Evolutionary conservation across 2,888 invertebrate genomes (phyloP), one percentile per base, ranked within the genome.

Genomic region (Meteorus cinctellus): DNA sequence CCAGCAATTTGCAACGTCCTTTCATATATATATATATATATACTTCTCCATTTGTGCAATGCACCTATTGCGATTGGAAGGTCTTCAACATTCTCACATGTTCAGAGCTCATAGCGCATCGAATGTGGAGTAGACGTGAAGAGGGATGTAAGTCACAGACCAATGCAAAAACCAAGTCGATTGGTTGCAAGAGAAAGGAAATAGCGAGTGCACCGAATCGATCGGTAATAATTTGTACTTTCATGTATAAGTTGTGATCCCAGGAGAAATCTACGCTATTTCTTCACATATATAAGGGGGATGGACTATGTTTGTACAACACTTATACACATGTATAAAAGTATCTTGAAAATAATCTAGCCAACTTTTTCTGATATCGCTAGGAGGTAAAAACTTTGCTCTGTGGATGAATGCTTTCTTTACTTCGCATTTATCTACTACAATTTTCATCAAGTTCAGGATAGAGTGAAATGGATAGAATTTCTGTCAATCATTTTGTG

Each of bases 281-380:
- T 31, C n/a, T 63, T 4, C 36, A 60, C 67, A 29, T 34, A 71
- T 34, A 70, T 70, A 16, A 12, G 41, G 12, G 1, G 2, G 41
- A 41, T 41, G 41, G 59, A 31, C 19, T 31, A 29, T 34, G n/a
- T 27, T 48, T 34, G 29, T 19, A 55, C 45, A 66, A 72, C 70
- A 62, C n/a, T 0, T 8, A 45, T 34, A 68, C 24, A 70, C 67
- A 60, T 41, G 63, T 74, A 45, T 62, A 75, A 69, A 68, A 27
- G 74, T 76, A 34, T 34, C 34, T 1, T 34, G 8, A 4, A 34
- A 34, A 34, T 8, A 34, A 6, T 8, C 5, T 34, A 34, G 34
- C 34, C 34, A 34, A 34, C 34, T 34, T 34, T 34, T 34, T 34
- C 34, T 34, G 34, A 8, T 6, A 34, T 34, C 34, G 8, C 34